These are phyloP conservation scores for Nomada ruficornis DNA, from an alignment of 2,888 invertebrate species.

Conservation along the genomic window DNA sequence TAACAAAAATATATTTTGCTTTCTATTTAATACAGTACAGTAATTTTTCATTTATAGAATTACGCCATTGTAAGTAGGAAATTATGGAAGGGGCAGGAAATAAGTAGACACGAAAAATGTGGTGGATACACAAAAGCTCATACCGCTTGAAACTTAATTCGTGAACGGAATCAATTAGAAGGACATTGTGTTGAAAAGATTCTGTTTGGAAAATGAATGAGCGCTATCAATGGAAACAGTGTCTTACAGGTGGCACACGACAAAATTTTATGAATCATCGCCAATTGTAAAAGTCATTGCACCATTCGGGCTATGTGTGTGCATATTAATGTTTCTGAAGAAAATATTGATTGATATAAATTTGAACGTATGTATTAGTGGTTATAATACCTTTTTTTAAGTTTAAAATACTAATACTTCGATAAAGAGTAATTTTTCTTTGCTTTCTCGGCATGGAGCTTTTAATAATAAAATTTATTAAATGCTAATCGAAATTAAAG, in stretches of 20 bases:
- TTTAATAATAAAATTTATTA: too few species aligned
- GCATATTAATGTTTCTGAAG: constrained; percentile 19
- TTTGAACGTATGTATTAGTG: neutral
- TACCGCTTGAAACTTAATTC: constrained; percentile 1
- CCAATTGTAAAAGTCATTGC: constrained; percentile 36
- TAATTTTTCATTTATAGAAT: too few species aligned
- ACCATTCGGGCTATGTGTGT: constrained; percentile 26
- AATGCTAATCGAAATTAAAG: too few species aligned
- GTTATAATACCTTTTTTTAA: too few species aligned
- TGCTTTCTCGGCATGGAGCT: too few species aligned
- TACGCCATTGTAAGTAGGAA: neutral
- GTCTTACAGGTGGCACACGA: constrained; percentile 2
- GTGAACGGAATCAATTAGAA: constrained; percentile 18
- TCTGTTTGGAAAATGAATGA: constrained; percentile 30
- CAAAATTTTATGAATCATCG: constrained; percentile 48
- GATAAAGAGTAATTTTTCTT: too few species aligned
- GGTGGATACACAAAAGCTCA: neutral
- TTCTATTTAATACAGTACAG: neutral
- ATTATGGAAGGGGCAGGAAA: neutral
- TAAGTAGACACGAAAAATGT: neutral
- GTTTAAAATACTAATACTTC: too few species aligned
- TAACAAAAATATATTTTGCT: neutral
- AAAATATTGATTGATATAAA: neutral
- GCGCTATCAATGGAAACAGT: constrained; percentile 24
- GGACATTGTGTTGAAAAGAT: constrained; percentile 3